These are phyloP conservation scores for Chelonus insularis DNA, from an alignment of 1,140 invertebrate species.

Conservation along the genomic window DNA sequence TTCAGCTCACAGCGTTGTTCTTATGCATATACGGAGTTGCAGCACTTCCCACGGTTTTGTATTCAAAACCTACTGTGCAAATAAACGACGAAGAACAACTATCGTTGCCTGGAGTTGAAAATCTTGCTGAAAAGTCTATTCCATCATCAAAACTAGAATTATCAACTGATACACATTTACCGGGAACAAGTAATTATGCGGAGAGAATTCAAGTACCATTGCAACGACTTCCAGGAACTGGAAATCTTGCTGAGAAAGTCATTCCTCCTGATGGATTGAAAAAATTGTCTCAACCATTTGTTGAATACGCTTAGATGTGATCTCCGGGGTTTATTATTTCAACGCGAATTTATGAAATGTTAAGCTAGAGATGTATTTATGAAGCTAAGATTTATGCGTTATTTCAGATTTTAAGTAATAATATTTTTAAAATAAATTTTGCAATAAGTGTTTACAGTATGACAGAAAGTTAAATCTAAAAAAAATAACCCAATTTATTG, in stretches of 20 bases:
- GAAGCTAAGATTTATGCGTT: no score
- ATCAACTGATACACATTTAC: not conserved
- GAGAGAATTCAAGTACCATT: constrained; percentile 10
- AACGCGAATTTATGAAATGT: no score
- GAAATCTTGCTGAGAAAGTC: constrained; percentile 12
- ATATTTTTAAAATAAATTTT: no score
- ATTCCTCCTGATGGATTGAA: not conserved
- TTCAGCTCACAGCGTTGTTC: not conserved
- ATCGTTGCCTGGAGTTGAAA: not conserved
- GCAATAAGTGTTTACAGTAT: no score
- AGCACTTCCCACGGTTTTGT: not conserved
- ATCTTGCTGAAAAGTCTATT: not conserved
- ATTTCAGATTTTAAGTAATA: no score
- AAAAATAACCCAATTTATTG: no score
- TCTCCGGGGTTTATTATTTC: no score
- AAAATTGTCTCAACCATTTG: no score
- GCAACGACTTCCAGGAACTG: not conserved
- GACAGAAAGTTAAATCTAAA: no score
- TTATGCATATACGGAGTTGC: constrained; percentile 8
- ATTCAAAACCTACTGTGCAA: not conserved
- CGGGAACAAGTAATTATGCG: constrained; percentile 2
- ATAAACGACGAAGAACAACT: not conserved
- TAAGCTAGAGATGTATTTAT: no score
- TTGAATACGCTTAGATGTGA: no score
- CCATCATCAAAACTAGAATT: not conserved